Base-by-base conservation (phyloP, 2,113 vertebrate species). In the Zapus hudsonius region DNA sequence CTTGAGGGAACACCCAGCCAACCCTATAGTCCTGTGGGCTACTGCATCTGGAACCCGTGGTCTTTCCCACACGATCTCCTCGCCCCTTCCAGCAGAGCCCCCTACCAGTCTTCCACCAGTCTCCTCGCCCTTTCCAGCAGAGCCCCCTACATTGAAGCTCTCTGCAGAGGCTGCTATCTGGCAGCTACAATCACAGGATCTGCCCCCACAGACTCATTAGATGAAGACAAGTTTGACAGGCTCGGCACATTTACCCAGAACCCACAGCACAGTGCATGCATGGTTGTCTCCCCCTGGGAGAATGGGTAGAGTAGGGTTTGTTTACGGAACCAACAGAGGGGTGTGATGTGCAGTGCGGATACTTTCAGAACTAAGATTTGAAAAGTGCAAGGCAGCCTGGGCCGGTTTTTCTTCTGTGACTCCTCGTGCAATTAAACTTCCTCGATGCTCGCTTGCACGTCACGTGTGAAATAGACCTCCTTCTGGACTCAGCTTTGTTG, bases 11-110 rank as follows among this genome's bases (percentile, higher is more conserved):
- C 15, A n/a, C 20, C 8, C 11, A 29, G 47, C 7, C 33, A 70
- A 22, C 2, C 9, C 27, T 16, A 42, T 33, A 13, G 38, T 10
- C 0, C 31, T 64, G 4, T 3, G 13, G 20, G 64, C 20, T 29
- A 23, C 29, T n/a, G 25, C 57, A 38, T n/a, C 17, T 12, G 4
- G 3, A 23, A n/a, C 38, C 23, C 31, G 11, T 59, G 19, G 9
- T 44, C 31, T 36, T 40, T 20, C 66, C 40, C 33, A 13, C 36
- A 23, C 23, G 25, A 2, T 25, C 15, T n/a, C 63, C 25, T 36
- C 25, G n/a, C n/a, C n/a, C n/a, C n/a, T n/a, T n/a, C n/a, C n/a
- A n/a, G n/a, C n/a, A n/a, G n/a, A n/a, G n/a, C n/a, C n/a, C n/a
- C n/a, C n/a, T n/a, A n/a, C n/a, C n/a, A n/a, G n/a, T n/a, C n/a